Evolutionary conservation across 2,888 invertebrate genomes (phyloP).

Genomic region (Mactromeris polynyma): DNA sequence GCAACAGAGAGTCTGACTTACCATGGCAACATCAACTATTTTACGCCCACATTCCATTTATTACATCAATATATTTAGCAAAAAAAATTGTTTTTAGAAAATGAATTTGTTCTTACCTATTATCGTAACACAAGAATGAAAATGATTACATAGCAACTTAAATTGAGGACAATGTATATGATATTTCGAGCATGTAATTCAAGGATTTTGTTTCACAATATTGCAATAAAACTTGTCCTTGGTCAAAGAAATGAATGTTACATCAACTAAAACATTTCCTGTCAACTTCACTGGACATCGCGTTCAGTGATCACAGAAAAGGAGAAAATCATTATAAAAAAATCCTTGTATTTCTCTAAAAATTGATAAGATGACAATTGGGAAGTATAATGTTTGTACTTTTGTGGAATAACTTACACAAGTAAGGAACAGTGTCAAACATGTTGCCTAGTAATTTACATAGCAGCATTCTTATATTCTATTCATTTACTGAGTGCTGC

Average conservation of each 20-base stretch:
- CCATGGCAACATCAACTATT: neutral
- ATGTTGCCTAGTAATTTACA: no score
- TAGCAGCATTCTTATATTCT: no score
- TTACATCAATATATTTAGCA: neutral
- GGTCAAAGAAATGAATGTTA: neutral
- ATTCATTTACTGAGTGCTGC: no score
- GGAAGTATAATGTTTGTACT: neutral
- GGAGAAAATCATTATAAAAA: neutral
- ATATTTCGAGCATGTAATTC: neutral
- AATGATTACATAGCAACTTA: neutral
- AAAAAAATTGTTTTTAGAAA: neutral
- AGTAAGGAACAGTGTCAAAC: neutral
- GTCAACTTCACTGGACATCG: neutral
- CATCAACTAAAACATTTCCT: neutral
- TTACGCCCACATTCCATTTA: neutral
- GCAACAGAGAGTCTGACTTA: neutral
- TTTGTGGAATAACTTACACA: neutral
- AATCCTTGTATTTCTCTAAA: neutral
- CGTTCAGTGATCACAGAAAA: neutral
- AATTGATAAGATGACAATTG: neutral
- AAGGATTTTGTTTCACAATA: neutral
- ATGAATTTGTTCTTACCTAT: neutral
- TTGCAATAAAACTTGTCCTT: constrained; percentile 1
- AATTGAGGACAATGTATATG: neutral
- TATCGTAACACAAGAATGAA: neutral